A percentile compares a stretch with the other conserved stretches of the same genome.
Evolutionary conservation across 1,140 invertebrate genomes (phyloP).

Genomic region (Calycopis cecrops): DNA sequence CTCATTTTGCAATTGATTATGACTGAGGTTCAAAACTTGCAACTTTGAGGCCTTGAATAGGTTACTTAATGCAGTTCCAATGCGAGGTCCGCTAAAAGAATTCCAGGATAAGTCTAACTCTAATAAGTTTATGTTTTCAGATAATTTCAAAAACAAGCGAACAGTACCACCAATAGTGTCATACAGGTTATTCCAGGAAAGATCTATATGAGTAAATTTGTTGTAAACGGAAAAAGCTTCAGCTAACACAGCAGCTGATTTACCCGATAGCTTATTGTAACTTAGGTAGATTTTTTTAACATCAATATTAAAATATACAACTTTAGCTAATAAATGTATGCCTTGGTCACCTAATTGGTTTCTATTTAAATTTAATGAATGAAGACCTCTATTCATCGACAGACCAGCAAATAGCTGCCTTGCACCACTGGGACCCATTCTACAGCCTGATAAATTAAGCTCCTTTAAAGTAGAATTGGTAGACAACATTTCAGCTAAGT

Average conservation of each 20-base stretch:
- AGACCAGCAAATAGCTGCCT: conserved; percentile 45
- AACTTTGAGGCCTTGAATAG: conserved; percentile 36
- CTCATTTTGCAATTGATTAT: conserved; percentile 43
- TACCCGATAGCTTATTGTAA: conserved; percentile 59
- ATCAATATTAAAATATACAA: conserved; percentile 45
- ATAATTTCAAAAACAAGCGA: conserved; percentile 32
- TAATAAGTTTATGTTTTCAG: conserved; percentile 36
- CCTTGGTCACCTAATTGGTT: conserved; percentile 63
- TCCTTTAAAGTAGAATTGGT: conserved; percentile 53
- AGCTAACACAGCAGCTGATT: conserved; percentile 43
- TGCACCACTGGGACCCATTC: conserved; percentile 57
- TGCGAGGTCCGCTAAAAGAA: conserved; percentile 31
- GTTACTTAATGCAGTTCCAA: conserved; percentile 37
- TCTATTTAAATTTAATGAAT: conserved; percentile 52
- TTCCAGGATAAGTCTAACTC: conserved; percentile 56
- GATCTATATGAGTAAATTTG: conserved; percentile 58
- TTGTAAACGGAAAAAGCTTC: conserved; percentile 59
- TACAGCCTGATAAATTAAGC: conserved; percentile 65
- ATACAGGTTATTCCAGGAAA: conserved; percentile 69
- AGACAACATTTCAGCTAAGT: conserved; percentile 59
- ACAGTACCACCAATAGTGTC: conserved; percentile 28
- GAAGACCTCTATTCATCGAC: conserved; percentile 38
- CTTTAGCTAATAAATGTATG: conserved; percentile 39
- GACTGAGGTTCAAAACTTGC: conserved; percentile 41
- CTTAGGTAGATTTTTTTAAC: conserved; percentile 54